Evolutionary conservation across 2,888 invertebrate genomes (phyloP).

Genomic region (Pterobdella sp.): DNA sequence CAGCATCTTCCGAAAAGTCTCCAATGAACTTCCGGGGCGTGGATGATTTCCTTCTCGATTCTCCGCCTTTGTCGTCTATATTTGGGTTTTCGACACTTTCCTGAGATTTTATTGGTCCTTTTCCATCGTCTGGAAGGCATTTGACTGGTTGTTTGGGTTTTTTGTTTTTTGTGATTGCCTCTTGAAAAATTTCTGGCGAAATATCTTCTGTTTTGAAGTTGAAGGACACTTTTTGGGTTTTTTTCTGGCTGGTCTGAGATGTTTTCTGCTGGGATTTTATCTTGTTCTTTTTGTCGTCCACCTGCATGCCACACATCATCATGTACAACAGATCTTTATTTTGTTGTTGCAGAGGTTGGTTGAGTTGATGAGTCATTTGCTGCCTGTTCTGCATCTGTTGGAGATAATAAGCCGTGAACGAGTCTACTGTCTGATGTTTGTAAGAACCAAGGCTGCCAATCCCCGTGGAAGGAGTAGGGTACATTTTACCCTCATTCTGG

Average conservation of each 20-base stretch:
- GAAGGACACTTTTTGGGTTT: neutral
- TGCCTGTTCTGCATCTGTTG: neutral
- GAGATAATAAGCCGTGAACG: conserved; percentile 2
- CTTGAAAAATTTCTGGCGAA: neutral
- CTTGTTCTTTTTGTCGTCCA: neutral
- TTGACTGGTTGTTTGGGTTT: neutral
- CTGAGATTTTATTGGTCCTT: neutral
- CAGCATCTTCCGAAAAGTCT: neutral
- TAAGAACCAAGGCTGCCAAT: neutral
- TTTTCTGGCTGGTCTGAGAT: neutral
- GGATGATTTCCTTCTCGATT: conserved; percentile 34
- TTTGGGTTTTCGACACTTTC: neutral
- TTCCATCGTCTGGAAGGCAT: neutral
- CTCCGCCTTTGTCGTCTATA: conserved; percentile 4
- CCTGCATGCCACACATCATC: neutral
- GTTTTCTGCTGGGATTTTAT: neutral
- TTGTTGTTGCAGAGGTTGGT: neutral
- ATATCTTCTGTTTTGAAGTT: neutral
- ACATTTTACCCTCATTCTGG: neutral
- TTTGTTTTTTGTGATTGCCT: neutral
- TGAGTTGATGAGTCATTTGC: neutral
- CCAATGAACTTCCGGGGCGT: conserved; percentile 29
- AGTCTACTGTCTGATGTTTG: neutral
- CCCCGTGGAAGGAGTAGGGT: neutral
- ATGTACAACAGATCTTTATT: neutral